Percentiles rank a stretch among this genome's conserved stretches.
Conservation (phyloP, 2,888 invertebrate genomes). For the Ormia ochracea region DNA sequence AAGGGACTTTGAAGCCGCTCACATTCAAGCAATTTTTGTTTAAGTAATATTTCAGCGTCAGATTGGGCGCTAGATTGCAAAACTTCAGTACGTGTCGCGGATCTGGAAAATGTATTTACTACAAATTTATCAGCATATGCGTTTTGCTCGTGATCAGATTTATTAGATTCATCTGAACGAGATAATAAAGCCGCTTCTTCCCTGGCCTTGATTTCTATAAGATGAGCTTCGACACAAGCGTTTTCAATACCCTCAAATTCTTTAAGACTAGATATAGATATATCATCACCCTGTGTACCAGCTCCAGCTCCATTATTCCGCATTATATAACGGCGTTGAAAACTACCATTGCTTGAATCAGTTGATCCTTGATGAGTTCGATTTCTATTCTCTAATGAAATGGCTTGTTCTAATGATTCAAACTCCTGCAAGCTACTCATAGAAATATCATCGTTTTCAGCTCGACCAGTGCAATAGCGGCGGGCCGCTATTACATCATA, state of each 20-base stretch:
- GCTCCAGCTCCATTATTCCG: constrained; percentile 81
- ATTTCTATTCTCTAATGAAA: constrained; percentile 87
- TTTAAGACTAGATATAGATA: constrained; percentile 90
- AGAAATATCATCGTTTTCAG: constrained; percentile 92
- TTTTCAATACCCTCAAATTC: constrained; percentile 95
- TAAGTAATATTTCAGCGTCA: constrained; percentile 74
- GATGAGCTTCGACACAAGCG: constrained; percentile 89
- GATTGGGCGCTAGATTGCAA: constrained; percentile 65
- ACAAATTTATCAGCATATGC: constrained; percentile 65
- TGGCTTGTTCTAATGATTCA: constrained; percentile 91
- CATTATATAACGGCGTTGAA: constrained; percentile 83
- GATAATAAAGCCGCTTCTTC: constrained; percentile 89
- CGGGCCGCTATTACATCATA: constrained; percentile 90
- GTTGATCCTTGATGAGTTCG: constrained; percentile 84
- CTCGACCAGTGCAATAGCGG: constrained; percentile 84
- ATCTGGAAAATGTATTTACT: constrained; percentile 68
- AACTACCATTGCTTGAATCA: constrained; percentile 90
- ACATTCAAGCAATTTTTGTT: constrained; percentile 74
- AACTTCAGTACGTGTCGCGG: constrained; percentile 70
- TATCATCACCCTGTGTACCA: constrained; percentile 82
- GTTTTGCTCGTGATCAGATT: constrained; percentile 71
- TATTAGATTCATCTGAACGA: constrained; percentile 77
- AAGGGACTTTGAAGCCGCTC: constrained; percentile 78
- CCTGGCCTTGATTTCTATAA: constrained; percentile 88
- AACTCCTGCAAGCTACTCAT: constrained; percentile 96